phyloP scores from a whole-genome alignment of 2,113 vertebrate species.

The Melanerpes formicivorus region DNA sequence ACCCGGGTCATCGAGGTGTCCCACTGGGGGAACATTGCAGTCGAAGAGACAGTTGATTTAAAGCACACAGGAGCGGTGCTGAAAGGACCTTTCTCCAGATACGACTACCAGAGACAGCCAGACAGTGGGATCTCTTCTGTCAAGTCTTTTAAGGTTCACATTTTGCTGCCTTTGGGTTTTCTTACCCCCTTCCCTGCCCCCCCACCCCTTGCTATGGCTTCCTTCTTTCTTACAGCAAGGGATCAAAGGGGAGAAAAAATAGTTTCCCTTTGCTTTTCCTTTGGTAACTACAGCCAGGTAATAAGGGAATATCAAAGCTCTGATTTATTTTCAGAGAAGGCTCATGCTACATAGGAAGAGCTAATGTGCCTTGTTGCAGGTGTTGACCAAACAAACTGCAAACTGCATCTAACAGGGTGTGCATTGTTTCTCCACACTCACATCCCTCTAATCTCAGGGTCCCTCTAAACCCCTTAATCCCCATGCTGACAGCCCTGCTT shows the following conservation, averaged over 20 bases:
- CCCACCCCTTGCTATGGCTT: neutral
- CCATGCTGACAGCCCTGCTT: neutral
- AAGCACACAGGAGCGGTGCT: slow-evolving; percentile 94
- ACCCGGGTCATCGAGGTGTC: slow-evolving; percentile 94
- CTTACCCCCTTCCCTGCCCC: neutral
- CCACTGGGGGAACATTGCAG: slow-evolving; percentile 98
- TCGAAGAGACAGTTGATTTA: slow-evolving; percentile 94
- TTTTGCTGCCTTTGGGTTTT: neutral
- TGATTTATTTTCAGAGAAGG: neutral
- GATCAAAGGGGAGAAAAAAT: neutral
- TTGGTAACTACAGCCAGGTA: neutral
- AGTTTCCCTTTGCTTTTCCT: neutral
- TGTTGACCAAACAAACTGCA: neutral
- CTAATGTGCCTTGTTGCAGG: neutral
- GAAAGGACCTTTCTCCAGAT: slow-evolving; percentile 97
- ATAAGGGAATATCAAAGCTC: neutral
- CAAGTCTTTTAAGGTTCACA: slow-evolving; percentile 93
- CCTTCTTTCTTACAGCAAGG: neutral
- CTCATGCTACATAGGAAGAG: neutral
- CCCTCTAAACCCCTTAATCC: neutral
- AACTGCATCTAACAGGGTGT: rapidly evolving
- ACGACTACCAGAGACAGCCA: slow-evolving; percentile 97
- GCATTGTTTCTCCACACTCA: neutral
- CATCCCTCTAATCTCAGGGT: neutral
- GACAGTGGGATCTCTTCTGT: slow-evolving; percentile 98